Evolutionary conservation across 2,888 invertebrate genomes (phyloP), one percentile per base, ranked within the genome.

Genomic region (Nineta flava): DNA sequence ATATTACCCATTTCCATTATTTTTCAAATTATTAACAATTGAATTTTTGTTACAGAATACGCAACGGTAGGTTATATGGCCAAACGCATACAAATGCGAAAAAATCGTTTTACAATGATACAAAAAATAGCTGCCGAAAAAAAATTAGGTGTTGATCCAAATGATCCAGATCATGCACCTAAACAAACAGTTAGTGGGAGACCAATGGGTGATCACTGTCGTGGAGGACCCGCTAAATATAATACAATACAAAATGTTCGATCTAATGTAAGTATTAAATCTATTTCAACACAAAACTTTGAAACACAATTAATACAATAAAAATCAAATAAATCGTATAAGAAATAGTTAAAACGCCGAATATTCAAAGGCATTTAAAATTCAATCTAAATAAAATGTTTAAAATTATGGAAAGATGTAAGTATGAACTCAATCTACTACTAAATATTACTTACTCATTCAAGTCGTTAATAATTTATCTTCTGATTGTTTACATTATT

Each of bases 51-150:
- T 73, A 57, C 79, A 92, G 96, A 96, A 76, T 96, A 95, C 71
- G 95, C 96, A 57, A 90, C 94, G 57, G 96, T 96, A 60, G 94
- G 94, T 58, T 96, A 96, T 72, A 90, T 95, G 87, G 93, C 92
- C 58, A 95, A 94, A 74, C 78, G 93, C 70, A 90, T 94, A 71
- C 92, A 92, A 70, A 92, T 94, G 90, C 78, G 92, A 65, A 91
- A 93, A 74, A 91, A 88, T 69, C 80, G 91, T 65, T 88, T 90
- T 71, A 75, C 86, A 66, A 85, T 87, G 53, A 83, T 88, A 61
- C 90, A 91, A 67, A 92, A 92, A 73, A 86, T 92, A 67, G 88
- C 88, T 56, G 87, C 90, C 62, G 87, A 91, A 71, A 90, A 91
- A 75, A 90, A 90, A 71, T 74, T 87, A 56, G 83, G 84, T 60